Evolutionary conservation across 1,140 invertebrate genomes (phyloP).

Genomic region (Phocides pigmalion): DNA sequence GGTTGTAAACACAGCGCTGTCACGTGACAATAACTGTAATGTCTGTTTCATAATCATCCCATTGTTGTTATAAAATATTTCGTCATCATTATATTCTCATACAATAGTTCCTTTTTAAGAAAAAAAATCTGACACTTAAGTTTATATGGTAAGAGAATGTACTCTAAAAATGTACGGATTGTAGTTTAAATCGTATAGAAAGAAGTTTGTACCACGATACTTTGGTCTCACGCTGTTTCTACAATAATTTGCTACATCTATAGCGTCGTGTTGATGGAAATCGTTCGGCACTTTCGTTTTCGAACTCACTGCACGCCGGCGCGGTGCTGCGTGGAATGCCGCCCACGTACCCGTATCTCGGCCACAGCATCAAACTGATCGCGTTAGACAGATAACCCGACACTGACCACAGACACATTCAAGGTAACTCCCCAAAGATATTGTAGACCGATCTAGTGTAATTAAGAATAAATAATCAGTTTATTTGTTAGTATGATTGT

Average conservation of each 20-base stretch:
- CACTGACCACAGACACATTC: conserved; percentile 52
- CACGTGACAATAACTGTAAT: no score
- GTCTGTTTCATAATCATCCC: no score
- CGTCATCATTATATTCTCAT: no score
- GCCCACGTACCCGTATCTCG: conserved; percentile 38
- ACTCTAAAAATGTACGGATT: no score
- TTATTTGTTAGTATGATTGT: no score
- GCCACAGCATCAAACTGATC: conserved; percentile 48
- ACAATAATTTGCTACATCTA: neutral
- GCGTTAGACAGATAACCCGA: conserved; percentile 41
- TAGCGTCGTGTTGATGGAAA: conserved; percentile 32
- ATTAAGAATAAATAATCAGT: conserved; percentile 3
- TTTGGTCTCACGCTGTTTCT: neutral
- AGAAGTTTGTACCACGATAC: no score
- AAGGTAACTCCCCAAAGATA: conserved; percentile 39
- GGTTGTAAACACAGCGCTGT: no score
- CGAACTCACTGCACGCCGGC: conserved; percentile 37
- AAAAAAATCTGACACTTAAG: no score
- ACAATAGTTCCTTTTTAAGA: no score
- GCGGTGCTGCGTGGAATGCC: conserved; percentile 28
- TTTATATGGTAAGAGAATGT: no score
- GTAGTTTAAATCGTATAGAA: no score
- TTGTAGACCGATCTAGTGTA: conserved; percentile 5
- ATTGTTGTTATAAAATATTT: no score
- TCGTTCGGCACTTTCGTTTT: conserved; percentile 52